These are phyloP conservation scores for Penaeus japonicus DNA, from an alignment of 1,140 invertebrate genomes.

Conservation along the genomic window DNA sequence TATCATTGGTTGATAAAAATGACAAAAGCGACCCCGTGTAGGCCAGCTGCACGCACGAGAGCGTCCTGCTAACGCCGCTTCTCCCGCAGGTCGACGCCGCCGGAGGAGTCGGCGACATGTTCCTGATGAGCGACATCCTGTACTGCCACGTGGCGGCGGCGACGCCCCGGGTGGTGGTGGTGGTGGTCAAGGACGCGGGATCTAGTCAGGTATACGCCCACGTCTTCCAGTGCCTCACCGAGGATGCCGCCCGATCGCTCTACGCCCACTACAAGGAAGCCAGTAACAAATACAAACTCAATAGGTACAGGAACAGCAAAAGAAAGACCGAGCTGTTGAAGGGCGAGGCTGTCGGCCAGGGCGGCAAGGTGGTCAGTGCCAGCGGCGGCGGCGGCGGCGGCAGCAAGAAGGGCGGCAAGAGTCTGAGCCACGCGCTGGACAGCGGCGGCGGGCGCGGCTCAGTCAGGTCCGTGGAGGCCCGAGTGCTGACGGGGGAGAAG, in stretches of 20 bases:
- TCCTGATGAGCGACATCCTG: slow-evolving; percentile 47
- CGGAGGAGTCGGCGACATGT: not conserved
- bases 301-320: slow-evolving; percentile 54
- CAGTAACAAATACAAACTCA: slow-evolving; percentile 48
- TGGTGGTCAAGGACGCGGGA: slow-evolving; percentile 18
- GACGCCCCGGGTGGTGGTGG: slow-evolving; percentile 38
- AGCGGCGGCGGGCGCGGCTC: not conserved
- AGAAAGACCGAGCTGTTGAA: slow-evolving; percentile 15
- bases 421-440: not conserved
- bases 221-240: slow-evolving; percentile 48
- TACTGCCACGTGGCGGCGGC: slow-evolving; percentile 44
- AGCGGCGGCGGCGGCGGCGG: slow-evolving; percentile 3
- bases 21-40: not conserved
- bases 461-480: not conserved
- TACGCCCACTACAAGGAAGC: slow-evolving; percentile 56
- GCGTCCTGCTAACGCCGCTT: not conserved
- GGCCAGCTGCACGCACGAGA: not conserved
- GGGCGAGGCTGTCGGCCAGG: not conserved
- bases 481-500: not conserved
- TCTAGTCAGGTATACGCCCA: slow-evolving; percentile 24
- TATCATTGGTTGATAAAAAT: no score
- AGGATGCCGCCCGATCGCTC: slow-evolving; percentile 44
- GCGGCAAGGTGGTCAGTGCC: not conserved
- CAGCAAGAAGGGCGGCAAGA: not conserved
- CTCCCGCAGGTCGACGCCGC: not conserved